Percentiles rank a stretch among this genome's conserved stretches.
Conservation (phyloP, 2,113 vertebrate genomes). For the Trogon surrucura region DNA sequence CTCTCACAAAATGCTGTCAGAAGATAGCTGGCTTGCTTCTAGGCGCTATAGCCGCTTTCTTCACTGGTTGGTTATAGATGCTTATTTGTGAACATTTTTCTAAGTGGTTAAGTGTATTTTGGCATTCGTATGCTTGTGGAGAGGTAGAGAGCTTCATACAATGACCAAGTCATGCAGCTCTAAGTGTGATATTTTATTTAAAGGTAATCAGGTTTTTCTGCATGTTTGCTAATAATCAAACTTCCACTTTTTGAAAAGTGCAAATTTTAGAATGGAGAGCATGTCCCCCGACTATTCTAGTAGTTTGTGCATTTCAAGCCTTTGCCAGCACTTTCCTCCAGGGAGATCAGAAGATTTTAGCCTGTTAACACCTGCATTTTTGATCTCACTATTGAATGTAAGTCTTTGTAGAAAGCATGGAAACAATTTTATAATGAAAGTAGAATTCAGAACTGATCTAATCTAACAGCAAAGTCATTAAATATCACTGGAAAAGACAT, state of each 20-base stretch:
- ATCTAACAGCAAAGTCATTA: neutral
- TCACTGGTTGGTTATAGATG: accelerated
- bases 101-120: neutral
- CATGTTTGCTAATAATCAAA: neutral
- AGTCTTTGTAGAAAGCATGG: neutral
- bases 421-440: neutral
- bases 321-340: neutral
- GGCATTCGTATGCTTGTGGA: neutral
- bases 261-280: neutral
- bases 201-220: neutral
- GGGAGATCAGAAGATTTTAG: neutral
- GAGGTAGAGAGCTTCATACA: neutral
- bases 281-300: neutral
- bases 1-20: neutral
- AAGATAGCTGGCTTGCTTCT: neutral
- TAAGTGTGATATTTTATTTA: neutral
- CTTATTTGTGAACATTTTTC: neutral
- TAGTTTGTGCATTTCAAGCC: neutral
- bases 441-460: neutral
- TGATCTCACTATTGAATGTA: neutral
- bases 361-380: neutral
- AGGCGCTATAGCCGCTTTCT: neutral
- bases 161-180: neutral
- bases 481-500: neutral
- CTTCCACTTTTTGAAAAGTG: neutral